Evolutionary conservation across 2,888 invertebrate genomes (phyloP).

Genomic region (Gasteruption jaculator): DNA sequence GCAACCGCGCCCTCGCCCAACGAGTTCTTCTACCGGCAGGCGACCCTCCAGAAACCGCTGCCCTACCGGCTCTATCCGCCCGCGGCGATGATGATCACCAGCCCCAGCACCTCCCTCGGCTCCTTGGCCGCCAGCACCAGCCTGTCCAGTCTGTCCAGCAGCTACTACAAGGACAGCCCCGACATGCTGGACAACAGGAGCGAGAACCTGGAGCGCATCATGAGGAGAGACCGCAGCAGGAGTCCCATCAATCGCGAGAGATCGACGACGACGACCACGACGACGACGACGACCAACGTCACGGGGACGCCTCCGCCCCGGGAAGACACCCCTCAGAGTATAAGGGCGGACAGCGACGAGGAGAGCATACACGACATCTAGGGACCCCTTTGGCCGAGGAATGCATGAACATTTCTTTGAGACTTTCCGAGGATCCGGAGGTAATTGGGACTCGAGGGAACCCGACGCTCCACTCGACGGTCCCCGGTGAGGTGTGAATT

Average conservation of each 20-base stretch:
- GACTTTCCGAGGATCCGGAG: too few relatives aligned
- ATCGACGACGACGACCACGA: slow-evolving; percentile 23
- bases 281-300: too few relatives aligned
- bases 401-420: not conserved
- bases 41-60: slow-evolving; percentile 82
- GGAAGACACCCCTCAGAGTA: slow-evolving; percentile 45
- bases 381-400: slow-evolving; percentile 18
- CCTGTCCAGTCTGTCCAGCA: slow-evolving; percentile 41
- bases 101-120: slow-evolving; percentile 65
- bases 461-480: too few relatives aligned
- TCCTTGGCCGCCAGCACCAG: slow-evolving; percentile 64
- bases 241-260: slow-evolving; percentile 36
- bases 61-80: slow-evolving; percentile 62
- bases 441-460: too few relatives aligned
- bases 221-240: slow-evolving; percentile 39
- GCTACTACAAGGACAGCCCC: slow-evolving; percentile 43
- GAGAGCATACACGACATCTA: slow-evolving; percentile 51
- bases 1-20: slow-evolving; percentile 57
- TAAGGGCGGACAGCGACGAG: slow-evolving; percentile 46
- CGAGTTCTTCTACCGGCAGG: slow-evolving; percentile 79
- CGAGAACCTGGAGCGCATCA: slow-evolving; percentile 29
- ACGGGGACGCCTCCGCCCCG: slow-evolving; percentile 34
- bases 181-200: slow-evolving; percentile 36
- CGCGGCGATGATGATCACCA: slow-evolving; percentile 61
- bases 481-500: too few relatives aligned